Base-by-base conservation (phyloP, 2,113 vertebrate genomes). In the Odocoileus hemionus region DNA sequence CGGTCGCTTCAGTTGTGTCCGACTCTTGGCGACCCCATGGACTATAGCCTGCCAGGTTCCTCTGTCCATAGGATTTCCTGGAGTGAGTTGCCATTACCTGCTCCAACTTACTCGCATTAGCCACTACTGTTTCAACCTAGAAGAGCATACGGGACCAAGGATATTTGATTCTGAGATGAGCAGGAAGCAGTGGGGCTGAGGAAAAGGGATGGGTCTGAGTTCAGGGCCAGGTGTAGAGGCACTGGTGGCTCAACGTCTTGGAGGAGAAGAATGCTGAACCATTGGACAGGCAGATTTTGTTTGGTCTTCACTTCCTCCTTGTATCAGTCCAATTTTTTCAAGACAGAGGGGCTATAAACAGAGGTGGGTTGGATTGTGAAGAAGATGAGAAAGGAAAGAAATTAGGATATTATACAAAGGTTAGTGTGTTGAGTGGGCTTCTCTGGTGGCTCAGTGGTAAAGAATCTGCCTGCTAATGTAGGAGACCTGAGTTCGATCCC, bases 331-430 rank as follows among this genome's bases (percentile, higher is more conserved):
- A 10, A 1, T 19, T 23, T 43, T 86, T 70, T 70, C 39, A 50
- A 82, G 52, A 45, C 9, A 58, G 43, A 54, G 9, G 54, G 43
- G 14, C 45, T 89, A 30, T 13, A n/a, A 23, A 84, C 1, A 16
- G 60, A 89, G 15, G 30, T 78, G 39, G n/a, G 25, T 45, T 94
- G 19, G 13, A 17, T 26, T 70, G 28, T 36, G 54, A 74, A 55
- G 15, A 21, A 55, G 57, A 15, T 84, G 57, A 96, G 45, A 79
- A 50, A 15, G 50, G 25, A 50, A 26, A 96, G 26, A 93, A 90
- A 79, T 45, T 28, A 50, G 57, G 17, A 78, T 57, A 67, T 67
- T 14, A 21, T 39, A 70, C 7, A 47, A 6, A 94, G 19, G 1
- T 23, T 21, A 36, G 47, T 30, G 39, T 76, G 23, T 43, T 76